Base-by-base conservation (phyloP, 2,888 invertebrate genomes). In the Hololepta plana region DNA sequence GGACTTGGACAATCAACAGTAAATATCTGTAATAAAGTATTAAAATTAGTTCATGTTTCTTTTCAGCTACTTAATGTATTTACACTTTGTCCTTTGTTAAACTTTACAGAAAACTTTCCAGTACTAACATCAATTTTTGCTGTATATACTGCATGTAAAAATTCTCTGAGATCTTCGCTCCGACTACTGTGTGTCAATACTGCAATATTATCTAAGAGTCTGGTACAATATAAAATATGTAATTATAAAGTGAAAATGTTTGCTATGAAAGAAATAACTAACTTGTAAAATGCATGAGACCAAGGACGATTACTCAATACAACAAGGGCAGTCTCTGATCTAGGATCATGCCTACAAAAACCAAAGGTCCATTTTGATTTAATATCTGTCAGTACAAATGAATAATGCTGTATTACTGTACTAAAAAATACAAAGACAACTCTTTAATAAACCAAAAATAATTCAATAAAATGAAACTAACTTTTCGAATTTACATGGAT, bases 301-400 rank as follows among this genome's bases (percentile, higher is more conserved):
- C 93, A 96, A 40, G 93, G 93, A 45, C 95, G 64, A 51, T 77
- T 82, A 46, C 93, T 93, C 38, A 81, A 60, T 38, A 87, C 56
- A 23, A 87, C 76, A 49, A 85, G 59, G 32, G 90, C 82, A 11
- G 82, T 80, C 47, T 84, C 74, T 12, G 79, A 72, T 49, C 80
- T 77, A 4, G 91, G 85, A 51, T 93, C 87, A 53, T 88, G 90
- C 13, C 96, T 76, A 53, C 93, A 95, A 57, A 88, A 96, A 37
- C 95, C 95, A 62, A 88, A 98, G 19, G 88, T 88, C 72, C 88
- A 95, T 60, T 88, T 90, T 13, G 91, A 87, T 50, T 91, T 88
- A 41, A 79, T 68, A 41, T 84, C 88, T 12, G 96, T 98, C 46
- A 96, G 60, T 26, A 93, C 95, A 60, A 96, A 98, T 13, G 93